Conservation (phyloP, 2,888 invertebrate species). For the Isoperla grammatica region DNA sequence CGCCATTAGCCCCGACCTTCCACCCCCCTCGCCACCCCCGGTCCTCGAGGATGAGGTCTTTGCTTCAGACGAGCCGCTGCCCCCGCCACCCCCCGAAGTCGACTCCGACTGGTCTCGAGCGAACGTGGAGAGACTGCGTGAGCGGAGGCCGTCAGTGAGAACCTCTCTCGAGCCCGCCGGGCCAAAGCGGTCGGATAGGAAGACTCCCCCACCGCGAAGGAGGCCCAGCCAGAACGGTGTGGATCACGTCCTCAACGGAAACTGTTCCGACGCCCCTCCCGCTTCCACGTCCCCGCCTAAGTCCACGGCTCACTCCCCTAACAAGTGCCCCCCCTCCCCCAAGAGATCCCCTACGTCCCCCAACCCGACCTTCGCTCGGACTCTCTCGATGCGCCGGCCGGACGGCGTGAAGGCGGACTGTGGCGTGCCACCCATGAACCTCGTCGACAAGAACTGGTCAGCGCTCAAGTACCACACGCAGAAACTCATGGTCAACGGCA, state of each 20-base stretch:
- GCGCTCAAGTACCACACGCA: slow-evolving; percentile 45
- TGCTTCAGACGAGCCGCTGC: slow-evolving; percentile 57
- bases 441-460: slow-evolving; percentile 18
- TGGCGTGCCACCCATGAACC: slow-evolving; percentile 16
- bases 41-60: slow-evolving; percentile 54
- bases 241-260: not conserved
- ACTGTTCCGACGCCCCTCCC: not conserved
- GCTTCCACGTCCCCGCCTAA: not conserved
- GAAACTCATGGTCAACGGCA: slow-evolving; percentile 47
- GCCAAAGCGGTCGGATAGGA: not conserved
- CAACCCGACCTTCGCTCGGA: slow-evolving; percentile 23
- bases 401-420: slow-evolving; percentile 11
- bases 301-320: not conserved
- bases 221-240: not conserved
- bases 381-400: slow-evolving; percentile 18
- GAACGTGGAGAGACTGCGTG: not conserved
- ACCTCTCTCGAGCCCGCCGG: not conserved
- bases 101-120: slow-evolving; percentile 18
- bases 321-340: not conserved
- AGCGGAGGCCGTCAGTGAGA: not conserved
- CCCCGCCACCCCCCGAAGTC: slow-evolving; percentile 57
- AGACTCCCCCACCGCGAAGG: not conserved
- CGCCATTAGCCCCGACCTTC: slow-evolving; percentile 55
- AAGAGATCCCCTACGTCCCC: not conserved
- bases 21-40: slow-evolving; percentile 58